Conservation (phyloP, 37 sponge, comb jelly and placozoan species). For the Dysidea cf. avara region DNA sequence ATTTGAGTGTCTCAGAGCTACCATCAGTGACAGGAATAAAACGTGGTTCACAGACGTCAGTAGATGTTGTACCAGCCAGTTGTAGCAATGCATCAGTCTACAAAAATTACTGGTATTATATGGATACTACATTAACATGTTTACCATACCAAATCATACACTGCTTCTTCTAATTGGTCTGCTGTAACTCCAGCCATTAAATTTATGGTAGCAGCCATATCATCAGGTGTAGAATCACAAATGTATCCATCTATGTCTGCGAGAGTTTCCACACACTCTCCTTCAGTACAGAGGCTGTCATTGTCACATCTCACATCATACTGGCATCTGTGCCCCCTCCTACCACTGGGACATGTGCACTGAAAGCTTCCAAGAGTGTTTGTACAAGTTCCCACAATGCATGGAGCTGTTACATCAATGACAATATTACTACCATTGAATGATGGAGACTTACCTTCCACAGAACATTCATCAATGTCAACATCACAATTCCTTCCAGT, state of each 20-base stretch:
- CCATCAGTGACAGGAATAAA: constrained; percentile 3
- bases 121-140: neutral
- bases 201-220: too few relatives aligned
- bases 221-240: too few relatives aligned
- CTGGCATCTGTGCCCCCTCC: neutral
- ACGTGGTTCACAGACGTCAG: neutral
- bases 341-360: constrained; percentile 14
- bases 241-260: too few relatives aligned
- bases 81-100: too few relatives aligned
- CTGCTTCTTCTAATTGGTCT: neutral
- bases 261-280: too few relatives aligned
- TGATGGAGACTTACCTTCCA: constrained; percentile 22
- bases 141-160: neutral
- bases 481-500: constrained; percentile 7
- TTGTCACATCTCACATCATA: neutral
- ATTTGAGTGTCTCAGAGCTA: neutral
- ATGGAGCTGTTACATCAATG: constrained; percentile 15
- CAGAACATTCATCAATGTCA: constrained; percentile 3
- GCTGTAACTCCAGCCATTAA: neutral
- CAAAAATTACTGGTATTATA: too few relatives aligned
- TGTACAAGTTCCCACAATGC: constrained; percentile 15
- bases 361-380: neutral
- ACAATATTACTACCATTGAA: too few relatives aligned
- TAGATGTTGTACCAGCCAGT: neutral
- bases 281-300: too few relatives aligned